Evolutionary conservation across 2,797 vertebrate species (phyloP).

Genomic region (Sebastes matsubarae): DNA sequence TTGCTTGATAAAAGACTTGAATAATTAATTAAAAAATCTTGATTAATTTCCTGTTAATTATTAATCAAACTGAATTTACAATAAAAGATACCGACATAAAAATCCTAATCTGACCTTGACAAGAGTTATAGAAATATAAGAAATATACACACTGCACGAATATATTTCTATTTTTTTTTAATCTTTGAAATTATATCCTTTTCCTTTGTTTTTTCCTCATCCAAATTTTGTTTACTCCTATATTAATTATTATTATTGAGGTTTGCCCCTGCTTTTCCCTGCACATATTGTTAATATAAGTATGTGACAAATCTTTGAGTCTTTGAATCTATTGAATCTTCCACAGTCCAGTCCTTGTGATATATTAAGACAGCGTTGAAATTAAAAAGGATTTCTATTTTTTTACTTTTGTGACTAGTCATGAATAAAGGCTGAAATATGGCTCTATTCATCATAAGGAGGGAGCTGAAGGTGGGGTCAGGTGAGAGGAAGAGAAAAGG

Average conservation of each 20-base stretch:
- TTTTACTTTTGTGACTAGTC: slow-evolving; percentile 15
- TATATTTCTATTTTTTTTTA: background rate
- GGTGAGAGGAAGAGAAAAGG: slow-evolving; percentile 72
- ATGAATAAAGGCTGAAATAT: slow-evolving; percentile 26
- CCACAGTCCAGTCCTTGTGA: slow-evolving; percentile 29
- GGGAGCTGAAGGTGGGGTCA: slow-evolving; percentile 71
- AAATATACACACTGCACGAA: slow-evolving; percentile 5
- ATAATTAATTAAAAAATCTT: rapidly evolving
- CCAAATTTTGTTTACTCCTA: background rate
- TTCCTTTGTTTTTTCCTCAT: background rate
- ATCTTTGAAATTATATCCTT: background rate
- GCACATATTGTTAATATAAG: background rate
- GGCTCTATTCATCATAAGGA: slow-evolving; percentile 36
- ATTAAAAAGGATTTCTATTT: background rate
- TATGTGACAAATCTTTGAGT: background rate
- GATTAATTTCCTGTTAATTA: background rate
- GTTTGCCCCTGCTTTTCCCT: background rate
- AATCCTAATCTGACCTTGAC: background rate
- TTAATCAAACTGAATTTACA: background rate
- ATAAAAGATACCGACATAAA: background rate
- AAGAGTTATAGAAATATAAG: background rate
- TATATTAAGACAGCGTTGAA: slow-evolving; percentile 18
- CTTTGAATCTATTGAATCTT: background rate
- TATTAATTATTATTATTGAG: background rate
- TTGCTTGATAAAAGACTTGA: background rate